A percentile compares a stretch with the other conserved stretches of the same genome.
These are phyloP conservation scores for Drosophila engyochracea DNA, from an alignment of 2,888 invertebrate genomes.

Conservation along the genomic window DNA sequence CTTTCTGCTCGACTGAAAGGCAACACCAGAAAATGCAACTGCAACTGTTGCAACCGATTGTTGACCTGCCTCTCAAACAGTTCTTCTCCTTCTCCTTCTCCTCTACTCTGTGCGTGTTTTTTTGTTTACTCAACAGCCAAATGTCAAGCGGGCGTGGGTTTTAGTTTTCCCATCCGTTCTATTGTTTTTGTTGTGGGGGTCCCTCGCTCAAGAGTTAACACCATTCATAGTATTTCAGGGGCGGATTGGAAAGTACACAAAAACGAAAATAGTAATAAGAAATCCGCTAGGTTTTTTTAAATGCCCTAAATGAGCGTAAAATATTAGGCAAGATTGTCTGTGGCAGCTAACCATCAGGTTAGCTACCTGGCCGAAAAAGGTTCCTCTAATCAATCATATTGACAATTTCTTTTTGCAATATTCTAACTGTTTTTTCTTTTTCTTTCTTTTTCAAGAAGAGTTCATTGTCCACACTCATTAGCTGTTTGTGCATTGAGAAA, in stretches of 20 bases:
- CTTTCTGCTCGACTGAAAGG: conserved; percentile 61
- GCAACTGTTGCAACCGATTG: conserved; percentile 47
- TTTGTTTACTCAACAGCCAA: conserved; percentile 75
- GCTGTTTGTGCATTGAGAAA: conserved; percentile 21
- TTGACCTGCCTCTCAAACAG: conserved; percentile 60
- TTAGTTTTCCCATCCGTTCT: conserved; percentile 68
- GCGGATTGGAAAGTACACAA: conserved; percentile 15
- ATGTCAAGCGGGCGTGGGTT: conserved; percentile 78
- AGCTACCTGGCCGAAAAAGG: conserved; percentile 46
- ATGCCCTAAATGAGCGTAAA: conserved; percentile 79
- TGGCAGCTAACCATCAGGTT: conserved; percentile 30
- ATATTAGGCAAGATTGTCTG: conserved; percentile 73
- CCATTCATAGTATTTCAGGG: conserved; percentile 40
- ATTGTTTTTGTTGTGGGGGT: conserved; percentile 51
- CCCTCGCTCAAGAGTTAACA: conserved; percentile 67
- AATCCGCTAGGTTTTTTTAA: conserved; percentile 63
- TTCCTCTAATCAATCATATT: conserved; percentile 66
- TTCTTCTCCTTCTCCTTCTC: neutral
- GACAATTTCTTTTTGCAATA: conserved; percentile 41
- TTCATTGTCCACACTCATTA: conserved; percentile 35
- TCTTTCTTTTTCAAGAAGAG: neutral
- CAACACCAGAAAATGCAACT: conserved; percentile 62
- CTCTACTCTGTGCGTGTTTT: conserved; percentile 22
- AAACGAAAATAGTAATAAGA: conserved; percentile 11
- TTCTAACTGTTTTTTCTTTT: conserved; percentile 26